phyloP scores from a whole-genome alignment of 2,797 vertebrate genomes.

The Sebastes reedi region DNA sequence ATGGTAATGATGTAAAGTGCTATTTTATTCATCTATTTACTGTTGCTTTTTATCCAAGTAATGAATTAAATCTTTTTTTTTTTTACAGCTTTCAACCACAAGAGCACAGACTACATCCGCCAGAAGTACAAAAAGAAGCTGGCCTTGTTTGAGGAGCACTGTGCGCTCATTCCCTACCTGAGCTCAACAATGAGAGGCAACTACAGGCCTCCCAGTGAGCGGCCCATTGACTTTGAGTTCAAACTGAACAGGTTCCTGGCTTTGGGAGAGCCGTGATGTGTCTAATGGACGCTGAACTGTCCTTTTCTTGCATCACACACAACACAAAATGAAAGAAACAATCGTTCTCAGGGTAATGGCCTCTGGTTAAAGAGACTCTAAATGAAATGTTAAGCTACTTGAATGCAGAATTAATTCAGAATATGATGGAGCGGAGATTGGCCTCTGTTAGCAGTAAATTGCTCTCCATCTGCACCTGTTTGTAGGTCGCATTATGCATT shows the following conservation, averaged over 20 bases:
- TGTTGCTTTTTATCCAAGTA: neutral
- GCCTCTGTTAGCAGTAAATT: neutral
- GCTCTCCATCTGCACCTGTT: too few species aligned
- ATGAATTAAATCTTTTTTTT: neutral
- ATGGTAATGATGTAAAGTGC: neutral
- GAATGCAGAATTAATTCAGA: neutral
- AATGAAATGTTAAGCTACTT: neutral
- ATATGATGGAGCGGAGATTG: neutral
- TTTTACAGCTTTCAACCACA: conserved; percentile 87
- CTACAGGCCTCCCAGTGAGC: conserved; percentile 80
- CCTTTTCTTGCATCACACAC: neutral
- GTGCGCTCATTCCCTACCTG: conserved; percentile 90
- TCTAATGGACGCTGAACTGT: neutral
- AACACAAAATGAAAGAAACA: neutral
- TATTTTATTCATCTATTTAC: neutral
- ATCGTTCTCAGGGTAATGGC: neutral
- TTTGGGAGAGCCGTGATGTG: conserved; percentile 65
- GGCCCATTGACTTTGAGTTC: conserved; percentile 85
- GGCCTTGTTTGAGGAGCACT: conserved; percentile 86
- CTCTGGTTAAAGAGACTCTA: neutral
- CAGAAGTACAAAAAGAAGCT: conserved; percentile 88
- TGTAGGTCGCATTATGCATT: neutral
- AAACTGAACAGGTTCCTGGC: conserved; percentile 87
- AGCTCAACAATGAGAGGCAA: conserved; percentile 82
- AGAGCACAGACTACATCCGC: conserved; percentile 78